These are phyloP conservation scores for Philotrypesis tridentata DNA, from an alignment of 1,140 invertebrate species.

Conservation along the genomic window DNA sequence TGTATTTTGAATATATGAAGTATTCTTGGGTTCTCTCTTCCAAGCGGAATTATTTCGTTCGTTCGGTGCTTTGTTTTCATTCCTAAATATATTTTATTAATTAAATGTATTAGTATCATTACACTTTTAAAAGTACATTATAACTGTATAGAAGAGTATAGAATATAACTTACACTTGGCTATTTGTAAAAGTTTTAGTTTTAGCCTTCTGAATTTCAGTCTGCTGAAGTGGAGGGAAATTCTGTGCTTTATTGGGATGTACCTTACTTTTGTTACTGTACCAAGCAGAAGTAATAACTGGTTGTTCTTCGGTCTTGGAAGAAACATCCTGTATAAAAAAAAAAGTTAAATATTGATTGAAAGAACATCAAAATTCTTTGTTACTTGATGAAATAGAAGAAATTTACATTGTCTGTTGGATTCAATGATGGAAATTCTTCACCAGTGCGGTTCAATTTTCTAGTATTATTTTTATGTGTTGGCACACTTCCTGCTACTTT, in stretches of 20 bases:
- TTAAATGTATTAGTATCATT: no score
- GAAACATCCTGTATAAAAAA: constrained; percentile 11
- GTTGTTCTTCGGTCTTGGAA: constrained; percentile 61
- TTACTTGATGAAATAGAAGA: not conserved
- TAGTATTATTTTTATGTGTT: constrained; percentile 53
- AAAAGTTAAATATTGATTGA: not conserved
- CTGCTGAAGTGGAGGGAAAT: constrained; percentile 68
- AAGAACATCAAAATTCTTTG: not conserved
- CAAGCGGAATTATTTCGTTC: constrained; percentile 66
- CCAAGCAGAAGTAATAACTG: constrained; percentile 72
- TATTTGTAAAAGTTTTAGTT: constrained; percentile 52
- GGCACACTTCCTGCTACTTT: constrained; percentile 66
- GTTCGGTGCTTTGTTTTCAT: constrained; percentile 65
- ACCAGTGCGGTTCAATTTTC: constrained; percentile 61
- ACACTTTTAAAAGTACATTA: not conserved
- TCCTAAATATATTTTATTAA: constrained; percentile 55
- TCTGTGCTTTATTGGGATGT: constrained; percentile 61
- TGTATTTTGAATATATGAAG: constrained; percentile 58
- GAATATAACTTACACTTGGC: constrained; percentile 61
- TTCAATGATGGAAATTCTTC: constrained; percentile 71
- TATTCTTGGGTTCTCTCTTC: constrained; percentile 65
- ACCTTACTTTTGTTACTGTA: constrained; percentile 71
- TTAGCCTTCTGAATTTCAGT: constrained; percentile 63
- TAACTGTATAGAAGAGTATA: not conserved
- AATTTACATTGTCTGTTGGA: constrained; percentile 62